These are phyloP conservation scores for Oreortyx pictus DNA, from an alignment of 2,797 vertebrate species.

Conservation along the genomic window DNA sequence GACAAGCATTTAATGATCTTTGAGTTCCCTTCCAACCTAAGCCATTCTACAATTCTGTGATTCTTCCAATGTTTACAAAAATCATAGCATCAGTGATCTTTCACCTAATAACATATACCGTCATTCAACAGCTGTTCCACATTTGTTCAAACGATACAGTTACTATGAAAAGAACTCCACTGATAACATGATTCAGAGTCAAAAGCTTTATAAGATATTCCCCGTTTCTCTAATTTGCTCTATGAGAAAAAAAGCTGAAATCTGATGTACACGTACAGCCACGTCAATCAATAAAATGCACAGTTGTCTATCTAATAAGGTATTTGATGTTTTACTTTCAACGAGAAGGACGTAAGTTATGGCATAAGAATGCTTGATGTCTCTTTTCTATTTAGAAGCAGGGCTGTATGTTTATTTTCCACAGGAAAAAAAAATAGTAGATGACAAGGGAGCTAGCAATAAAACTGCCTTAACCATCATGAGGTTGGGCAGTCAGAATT, in stretches of 20 bases:
- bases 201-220: neutral
- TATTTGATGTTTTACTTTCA: neutral
- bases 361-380: neutral
- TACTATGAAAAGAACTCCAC: neutral
- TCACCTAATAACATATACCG: neutral
- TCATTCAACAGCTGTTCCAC: neutral
- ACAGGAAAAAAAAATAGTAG: neutral
- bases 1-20: neutral
- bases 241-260: neutral
- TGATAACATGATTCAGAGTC: neutral
- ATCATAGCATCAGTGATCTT: neutral
- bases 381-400: neutral
- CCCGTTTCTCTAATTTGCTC: neutral
- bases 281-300: neutral
- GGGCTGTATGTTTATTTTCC: neutral
- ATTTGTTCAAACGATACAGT: neutral
- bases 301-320: neutral
- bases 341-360: neutral
- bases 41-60: too few species aligned
- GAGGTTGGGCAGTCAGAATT: neutral
- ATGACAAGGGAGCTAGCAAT: neutral
- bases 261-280: fast-evolving
- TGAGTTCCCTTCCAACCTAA: too few species aligned
- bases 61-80: neutral
- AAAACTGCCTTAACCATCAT: neutral